phyloP scores from a whole-genome alignment of 2,113 vertebrate genomes.

The Cinclus mexicanus region DNA sequence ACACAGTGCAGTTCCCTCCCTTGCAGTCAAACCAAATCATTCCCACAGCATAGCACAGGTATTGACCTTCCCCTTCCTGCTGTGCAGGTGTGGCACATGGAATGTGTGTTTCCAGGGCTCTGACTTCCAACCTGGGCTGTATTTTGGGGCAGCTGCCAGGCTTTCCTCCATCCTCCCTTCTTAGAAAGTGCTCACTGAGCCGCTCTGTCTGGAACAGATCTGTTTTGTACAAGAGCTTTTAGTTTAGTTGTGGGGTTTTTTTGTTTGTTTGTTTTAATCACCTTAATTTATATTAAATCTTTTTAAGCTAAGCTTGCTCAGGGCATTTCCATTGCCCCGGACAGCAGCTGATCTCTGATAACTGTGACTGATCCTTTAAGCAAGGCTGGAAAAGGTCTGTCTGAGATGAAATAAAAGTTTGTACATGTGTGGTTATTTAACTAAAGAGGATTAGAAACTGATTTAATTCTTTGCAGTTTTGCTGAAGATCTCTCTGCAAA shows the following conservation, averaged over 20 bases:
- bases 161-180: background rate
- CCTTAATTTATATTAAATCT: background rate
- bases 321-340: background rate
- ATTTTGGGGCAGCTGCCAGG: background rate
- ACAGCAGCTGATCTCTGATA: constrained; percentile 16
- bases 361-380: constrained; percentile 4
- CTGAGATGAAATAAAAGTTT: constrained; percentile 42
- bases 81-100: background rate
- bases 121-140: background rate
- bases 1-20: background rate
- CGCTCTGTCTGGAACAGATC: background rate
- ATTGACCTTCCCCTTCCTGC: background rate
- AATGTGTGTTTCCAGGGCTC: background rate
- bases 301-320: background rate
- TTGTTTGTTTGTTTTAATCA: background rate
- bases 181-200: background rate
- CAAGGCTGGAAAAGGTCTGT: constrained; percentile 37
- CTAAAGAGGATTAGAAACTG: constrained; percentile 65
- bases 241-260: background rate
- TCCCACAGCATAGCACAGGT: background rate
- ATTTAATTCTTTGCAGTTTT: constrained; percentile 72
- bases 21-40: background rate
- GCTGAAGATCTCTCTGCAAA: constrained; percentile 66
- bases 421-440: constrained; percentile 32
- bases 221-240: background rate